Evolutionary conservation across 2,888 invertebrate species (phyloP).

Genomic region (Salpingus planirostris): DNA sequence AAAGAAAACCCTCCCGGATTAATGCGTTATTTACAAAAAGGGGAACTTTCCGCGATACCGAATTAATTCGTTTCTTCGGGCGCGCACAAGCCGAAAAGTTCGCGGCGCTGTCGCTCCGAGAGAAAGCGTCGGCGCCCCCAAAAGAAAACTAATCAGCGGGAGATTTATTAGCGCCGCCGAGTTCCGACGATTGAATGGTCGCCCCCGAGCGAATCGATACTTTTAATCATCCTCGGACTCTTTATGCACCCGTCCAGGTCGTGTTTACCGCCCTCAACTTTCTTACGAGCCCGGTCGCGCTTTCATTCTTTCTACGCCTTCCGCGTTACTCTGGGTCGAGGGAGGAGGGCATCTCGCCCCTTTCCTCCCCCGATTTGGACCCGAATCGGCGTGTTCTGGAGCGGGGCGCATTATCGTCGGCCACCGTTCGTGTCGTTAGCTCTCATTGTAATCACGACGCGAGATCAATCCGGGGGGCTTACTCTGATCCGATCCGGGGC

Average conservation of each 20-base stretch:
- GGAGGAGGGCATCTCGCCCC: too few relatives aligned
- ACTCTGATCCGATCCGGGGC: conserved; percentile 15
- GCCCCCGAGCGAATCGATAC: conserved; percentile 8
- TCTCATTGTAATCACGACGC: conserved; percentile 19
- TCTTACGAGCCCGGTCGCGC: too few relatives aligned
- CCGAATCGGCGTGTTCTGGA: too few relatives aligned
- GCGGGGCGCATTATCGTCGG: conserved; percentile 12
- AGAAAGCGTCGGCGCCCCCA: conserved; percentile 17
- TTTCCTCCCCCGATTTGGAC: too few relatives aligned
- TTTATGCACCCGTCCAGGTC: conserved; percentile 15
- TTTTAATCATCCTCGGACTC: conserved; percentile 12
- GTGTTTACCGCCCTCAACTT: conserved; percentile 20
- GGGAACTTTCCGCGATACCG: conserved; percentile 28
- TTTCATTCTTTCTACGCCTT: too few relatives aligned
- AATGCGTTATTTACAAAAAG: conserved; percentile 32
- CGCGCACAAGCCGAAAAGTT: conserved; percentile 22
- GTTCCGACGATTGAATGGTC: conserved; percentile 17
- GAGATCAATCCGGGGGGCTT: conserved; percentile 21
- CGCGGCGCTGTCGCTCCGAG: conserved; percentile 22
- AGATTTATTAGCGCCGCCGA: conserved; percentile 26
- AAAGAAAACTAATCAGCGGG: conserved; percentile 22
- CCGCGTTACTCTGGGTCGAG: too few relatives aligned
- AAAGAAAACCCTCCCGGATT: conserved; percentile 19
- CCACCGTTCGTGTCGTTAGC: conserved; percentile 19
- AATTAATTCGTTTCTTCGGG: conserved; percentile 25